phyloP scores from a whole-genome alignment of 2,888 invertebrate species.

The Gymnosoma rotundatum region DNA sequence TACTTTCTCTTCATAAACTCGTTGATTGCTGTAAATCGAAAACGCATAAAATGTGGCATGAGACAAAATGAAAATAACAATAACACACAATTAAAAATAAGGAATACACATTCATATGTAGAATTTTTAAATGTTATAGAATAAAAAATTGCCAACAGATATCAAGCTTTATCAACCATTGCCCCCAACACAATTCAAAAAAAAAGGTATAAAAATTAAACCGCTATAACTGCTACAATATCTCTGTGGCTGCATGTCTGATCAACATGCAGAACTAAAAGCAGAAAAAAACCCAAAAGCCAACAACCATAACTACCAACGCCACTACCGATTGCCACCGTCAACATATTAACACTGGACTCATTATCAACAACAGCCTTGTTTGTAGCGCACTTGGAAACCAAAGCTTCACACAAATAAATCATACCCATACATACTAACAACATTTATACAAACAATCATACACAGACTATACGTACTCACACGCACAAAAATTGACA shows the following conservation, averaged over 20 bases:
- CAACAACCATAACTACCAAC: slow-evolving; percentile 54
- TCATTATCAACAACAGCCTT: slow-evolving; percentile 54
- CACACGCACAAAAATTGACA: slow-evolving; percentile 15
- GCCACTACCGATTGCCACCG: slow-evolving; percentile 49
- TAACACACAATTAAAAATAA: not conserved
- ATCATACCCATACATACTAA: not conserved
- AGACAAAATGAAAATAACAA: slow-evolving; percentile 28
- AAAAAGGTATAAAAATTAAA: slow-evolving; percentile 6
- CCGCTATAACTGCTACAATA: slow-evolving; percentile 25
- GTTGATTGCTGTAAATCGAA: slow-evolving; percentile 55
- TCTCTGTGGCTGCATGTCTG: slow-evolving; percentile 18
- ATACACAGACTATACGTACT: not conserved
- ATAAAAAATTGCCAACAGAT: slow-evolving; percentile 12
- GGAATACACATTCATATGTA: not conserved
- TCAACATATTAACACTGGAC: slow-evolving; percentile 56
- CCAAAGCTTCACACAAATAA: slow-evolving; percentile 42
- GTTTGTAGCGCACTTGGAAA: slow-evolving; percentile 51
- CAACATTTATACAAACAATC: not conserved
- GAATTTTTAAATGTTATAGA: not conserved
- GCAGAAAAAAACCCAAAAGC: slow-evolving; percentile 22
- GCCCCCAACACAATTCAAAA: not conserved
- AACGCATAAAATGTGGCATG: slow-evolving; percentile 41
- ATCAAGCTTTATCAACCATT: slow-evolving; percentile 28
- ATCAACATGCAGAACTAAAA: slow-evolving; percentile 30
- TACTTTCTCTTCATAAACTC: slow-evolving; percentile 47